phyloP scores from a whole-genome alignment of 2,113 vertebrate genomes.

The Lynx canadensis region DNA sequence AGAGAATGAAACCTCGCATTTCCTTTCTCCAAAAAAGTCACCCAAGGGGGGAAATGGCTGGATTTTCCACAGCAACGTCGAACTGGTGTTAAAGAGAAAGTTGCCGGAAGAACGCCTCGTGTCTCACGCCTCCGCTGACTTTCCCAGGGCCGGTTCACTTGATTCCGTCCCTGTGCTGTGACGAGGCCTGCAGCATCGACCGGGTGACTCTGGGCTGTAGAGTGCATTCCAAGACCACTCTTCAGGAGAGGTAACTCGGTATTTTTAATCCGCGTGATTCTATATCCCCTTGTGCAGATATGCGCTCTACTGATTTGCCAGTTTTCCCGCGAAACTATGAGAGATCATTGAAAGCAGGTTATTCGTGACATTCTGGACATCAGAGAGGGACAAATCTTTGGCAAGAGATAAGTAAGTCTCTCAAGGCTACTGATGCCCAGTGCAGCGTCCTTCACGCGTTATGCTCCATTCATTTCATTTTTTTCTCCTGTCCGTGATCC shows the following conservation, averaged over 20 bases:
- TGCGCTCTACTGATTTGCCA: not conserved
- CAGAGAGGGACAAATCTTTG: not conserved
- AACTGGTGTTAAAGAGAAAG: not conserved
- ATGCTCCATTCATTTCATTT: not conserved
- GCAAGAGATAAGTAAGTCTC: not conserved
- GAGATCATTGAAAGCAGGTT: not conserved
- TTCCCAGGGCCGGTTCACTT: constrained; percentile 91
- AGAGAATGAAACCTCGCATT: not conserved
- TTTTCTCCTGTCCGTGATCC: not conserved
- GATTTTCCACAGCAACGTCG: not conserved
- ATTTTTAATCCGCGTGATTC: not conserved
- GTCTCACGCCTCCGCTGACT: not conserved
- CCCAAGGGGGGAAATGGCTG: not conserved
- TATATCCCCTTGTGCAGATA: not conserved
- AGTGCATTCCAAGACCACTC: constrained; percentile 88
- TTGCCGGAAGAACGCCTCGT: not conserved
- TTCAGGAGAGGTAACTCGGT: constrained; percentile 89
- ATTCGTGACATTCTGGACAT: not conserved
- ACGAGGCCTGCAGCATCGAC: constrained; percentile 88
- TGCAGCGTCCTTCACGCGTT: not conserved
- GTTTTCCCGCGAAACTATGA: not conserved
- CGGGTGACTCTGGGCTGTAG: constrained; percentile 83
- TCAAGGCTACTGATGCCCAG: not conserved
- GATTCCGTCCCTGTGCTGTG: constrained; percentile 92
- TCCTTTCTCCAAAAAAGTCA: not conserved